These are phyloP conservation scores for Ceryle rudis DNA, from an alignment of 2,797 vertebrate species.

Conservation along the genomic window DNA sequence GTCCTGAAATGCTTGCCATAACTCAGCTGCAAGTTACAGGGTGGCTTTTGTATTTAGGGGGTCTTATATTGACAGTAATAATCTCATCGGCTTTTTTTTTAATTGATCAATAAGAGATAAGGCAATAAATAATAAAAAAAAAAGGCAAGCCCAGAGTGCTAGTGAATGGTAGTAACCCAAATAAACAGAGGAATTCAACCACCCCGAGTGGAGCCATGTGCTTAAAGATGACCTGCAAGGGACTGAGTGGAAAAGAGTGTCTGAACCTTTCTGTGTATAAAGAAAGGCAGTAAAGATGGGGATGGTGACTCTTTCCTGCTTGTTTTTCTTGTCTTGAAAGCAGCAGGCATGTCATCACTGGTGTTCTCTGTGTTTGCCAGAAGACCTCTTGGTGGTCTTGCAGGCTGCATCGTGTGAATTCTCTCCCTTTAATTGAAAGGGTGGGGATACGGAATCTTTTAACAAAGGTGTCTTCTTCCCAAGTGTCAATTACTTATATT, in stretches of 20 bases:
- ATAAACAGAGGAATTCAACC: slow-evolving; percentile 32
- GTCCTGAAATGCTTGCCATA: background rate
- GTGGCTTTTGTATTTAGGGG: background rate
- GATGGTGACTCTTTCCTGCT: slow-evolving; percentile 30
- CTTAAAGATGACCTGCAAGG: background rate
- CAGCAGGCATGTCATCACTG: slow-evolving; percentile 48
- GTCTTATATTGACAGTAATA: background rate
- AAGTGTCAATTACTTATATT: slow-evolving; percentile 3
- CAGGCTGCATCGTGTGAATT: slow-evolving; percentile 16
- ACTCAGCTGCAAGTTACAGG: background rate
- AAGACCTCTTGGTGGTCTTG: slow-evolving; percentile 54
- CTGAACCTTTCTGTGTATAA: background rate
- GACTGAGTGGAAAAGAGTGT: background rate
- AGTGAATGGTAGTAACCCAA: background rate
- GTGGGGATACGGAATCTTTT: background rate
- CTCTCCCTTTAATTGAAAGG: background rate
- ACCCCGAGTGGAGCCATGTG: background rate
- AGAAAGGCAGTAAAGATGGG: slow-evolving; percentile 7
- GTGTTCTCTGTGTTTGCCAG: slow-evolving; percentile 37
- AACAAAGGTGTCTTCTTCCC: slow-evolving; percentile 16
- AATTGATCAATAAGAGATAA: background rate
- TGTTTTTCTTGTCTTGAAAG: slow-evolving; percentile 67
- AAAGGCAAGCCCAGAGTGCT: background rate
- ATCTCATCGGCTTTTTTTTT: background rate
- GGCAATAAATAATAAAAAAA: background rate